These are phyloP conservation scores for Cremastobaeus sp. DNA, from an alignment of 2,888 invertebrate genomes.

Conservation along the genomic window DNA sequence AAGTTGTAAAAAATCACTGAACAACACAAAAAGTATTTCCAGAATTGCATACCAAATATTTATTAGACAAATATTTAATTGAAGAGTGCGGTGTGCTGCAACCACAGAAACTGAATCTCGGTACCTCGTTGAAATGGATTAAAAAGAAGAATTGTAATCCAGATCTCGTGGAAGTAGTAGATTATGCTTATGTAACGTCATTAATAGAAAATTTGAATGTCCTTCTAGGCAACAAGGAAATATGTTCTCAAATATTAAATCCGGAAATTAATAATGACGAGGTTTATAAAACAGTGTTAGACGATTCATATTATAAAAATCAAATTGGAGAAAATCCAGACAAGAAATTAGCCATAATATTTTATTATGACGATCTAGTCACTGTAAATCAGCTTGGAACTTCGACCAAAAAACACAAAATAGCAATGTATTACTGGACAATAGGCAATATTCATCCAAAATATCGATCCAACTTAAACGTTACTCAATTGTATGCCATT, in stretches of 20 bases:
- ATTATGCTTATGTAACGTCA: conserved; percentile 18
- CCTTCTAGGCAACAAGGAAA: neutral
- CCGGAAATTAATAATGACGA: neutral
- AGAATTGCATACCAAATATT: neutral
- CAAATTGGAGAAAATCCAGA: neutral
- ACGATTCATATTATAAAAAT: conserved; percentile 16
- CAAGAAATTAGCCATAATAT: conserved; percentile 9
- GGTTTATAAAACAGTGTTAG: neutral
- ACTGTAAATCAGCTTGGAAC: conserved; percentile 15
- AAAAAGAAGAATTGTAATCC: neutral
- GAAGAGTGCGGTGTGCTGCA: neutral
- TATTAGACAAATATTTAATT: neutral
- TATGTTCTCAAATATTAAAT: neutral
- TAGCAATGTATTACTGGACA: conserved; percentile 27
- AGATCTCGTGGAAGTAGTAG: neutral
- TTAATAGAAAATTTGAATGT: neutral
- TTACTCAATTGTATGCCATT: conserved; percentile 42
- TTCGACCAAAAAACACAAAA: conserved; percentile 11
- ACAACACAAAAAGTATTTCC: neutral
- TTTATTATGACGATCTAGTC: conserved; percentile 11
- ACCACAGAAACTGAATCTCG: neutral
- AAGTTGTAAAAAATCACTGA: too few relatives aligned
- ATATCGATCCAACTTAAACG: conserved; percentile 8
- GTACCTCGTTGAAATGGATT: neutral
- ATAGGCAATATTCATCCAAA: neutral